phyloP scores from a whole-genome alignment of 2,797 vertebrate genomes.

The Nasua narica region DNA sequence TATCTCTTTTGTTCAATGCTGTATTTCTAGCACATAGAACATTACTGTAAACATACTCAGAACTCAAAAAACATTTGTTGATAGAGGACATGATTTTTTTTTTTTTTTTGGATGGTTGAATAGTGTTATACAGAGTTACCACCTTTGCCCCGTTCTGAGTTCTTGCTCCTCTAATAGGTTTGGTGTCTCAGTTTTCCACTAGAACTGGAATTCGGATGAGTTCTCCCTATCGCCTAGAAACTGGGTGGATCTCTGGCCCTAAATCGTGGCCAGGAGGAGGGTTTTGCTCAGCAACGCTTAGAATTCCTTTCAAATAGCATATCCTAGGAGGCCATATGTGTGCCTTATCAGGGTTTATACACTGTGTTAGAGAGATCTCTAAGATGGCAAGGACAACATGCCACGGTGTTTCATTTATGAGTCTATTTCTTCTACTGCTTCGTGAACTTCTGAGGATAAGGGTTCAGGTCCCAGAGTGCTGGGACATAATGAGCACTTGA shows the following conservation, averaged over 20 bases:
- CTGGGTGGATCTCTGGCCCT: not conserved
- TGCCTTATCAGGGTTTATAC: not conserved
- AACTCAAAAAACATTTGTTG: not conserved
- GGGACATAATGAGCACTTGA: not conserved
- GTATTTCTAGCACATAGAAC: not conserved
- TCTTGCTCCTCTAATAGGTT: not conserved
- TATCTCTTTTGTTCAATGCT: not conserved
- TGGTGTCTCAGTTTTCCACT: not conserved
- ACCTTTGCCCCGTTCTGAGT: not conserved
- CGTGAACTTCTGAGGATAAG: not conserved
- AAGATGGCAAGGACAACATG: not conserved
- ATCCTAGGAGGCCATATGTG: not conserved
- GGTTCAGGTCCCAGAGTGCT: not conserved
- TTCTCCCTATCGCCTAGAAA: not conserved
- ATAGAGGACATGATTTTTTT: not conserved
- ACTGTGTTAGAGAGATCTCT: not conserved
- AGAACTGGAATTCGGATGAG: not conserved
- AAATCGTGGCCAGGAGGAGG: not conserved
- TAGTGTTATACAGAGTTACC: not conserved
- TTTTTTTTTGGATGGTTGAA: not conserved
- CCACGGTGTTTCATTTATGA: not conserved
- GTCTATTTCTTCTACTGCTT: not conserved
- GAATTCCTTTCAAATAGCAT: not conserved
- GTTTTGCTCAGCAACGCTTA: slow-evolving; percentile 11
- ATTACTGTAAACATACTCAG: not conserved